Evolutionary conservation across 2,797 vertebrate species (phyloP).

Genomic region (Microctenopoma stevenorrisi): DNA sequence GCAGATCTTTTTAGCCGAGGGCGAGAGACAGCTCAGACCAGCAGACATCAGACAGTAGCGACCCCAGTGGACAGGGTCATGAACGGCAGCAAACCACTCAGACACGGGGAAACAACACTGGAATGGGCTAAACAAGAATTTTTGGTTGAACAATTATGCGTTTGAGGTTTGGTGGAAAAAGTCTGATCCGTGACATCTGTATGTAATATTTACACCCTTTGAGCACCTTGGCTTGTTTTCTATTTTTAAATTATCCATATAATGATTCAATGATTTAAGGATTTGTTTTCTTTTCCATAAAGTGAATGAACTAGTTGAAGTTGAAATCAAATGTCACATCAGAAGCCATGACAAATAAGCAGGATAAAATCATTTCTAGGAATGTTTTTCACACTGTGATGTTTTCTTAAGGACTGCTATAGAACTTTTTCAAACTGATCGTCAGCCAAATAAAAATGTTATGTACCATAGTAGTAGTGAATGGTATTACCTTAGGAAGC

Average conservation of each 20-base stretch:
- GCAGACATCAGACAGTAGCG: slow-evolving; percentile 83
- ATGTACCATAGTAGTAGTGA: neutral
- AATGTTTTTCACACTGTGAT: neutral
- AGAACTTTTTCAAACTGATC: slow-evolving; percentile 2
- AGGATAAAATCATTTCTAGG: slow-evolving; percentile 1
- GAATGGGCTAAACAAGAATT: neutral
- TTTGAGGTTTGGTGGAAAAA: neutral
- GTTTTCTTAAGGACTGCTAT: slow-evolving; percentile 4
- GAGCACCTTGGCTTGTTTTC: neutral
- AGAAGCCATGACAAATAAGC: slow-evolving; percentile 10
- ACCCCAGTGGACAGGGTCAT: neutral
- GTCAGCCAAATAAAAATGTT: neutral
- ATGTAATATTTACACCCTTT: neutral
- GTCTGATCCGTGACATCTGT: neutral
- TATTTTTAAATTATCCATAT: neutral
- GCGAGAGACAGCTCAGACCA: slow-evolving; percentile 89
- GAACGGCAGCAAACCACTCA: slow-evolving; percentile 2
- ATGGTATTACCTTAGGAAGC: neutral
- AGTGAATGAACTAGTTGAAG: too few relatives aligned
- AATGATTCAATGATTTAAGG: neutral
- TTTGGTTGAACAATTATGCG: neutral
- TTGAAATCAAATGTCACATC: neutral
- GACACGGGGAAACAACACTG: slow-evolving; percentile 27
- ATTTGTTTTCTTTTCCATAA: too few relatives aligned
- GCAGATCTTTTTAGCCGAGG: slow-evolving; percentile 92